Conservation (phyloP, 2,113 vertebrate genomes). For the Xenopus tropicalis region DNA sequence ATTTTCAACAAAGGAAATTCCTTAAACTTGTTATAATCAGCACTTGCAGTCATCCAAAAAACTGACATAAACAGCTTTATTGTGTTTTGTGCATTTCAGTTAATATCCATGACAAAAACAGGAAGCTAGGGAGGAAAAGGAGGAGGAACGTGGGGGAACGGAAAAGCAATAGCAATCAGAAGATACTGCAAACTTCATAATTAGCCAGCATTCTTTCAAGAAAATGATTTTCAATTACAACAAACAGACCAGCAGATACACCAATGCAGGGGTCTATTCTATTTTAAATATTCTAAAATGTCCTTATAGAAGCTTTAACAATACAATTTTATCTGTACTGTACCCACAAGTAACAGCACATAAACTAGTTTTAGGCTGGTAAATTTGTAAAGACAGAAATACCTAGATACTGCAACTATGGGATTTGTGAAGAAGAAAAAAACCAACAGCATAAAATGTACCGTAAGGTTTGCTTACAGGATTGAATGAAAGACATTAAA, state of each 20-base stretch:
- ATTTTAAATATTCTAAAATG: too few relatives aligned
- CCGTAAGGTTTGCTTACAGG: too few relatives aligned
- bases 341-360: too few relatives aligned
- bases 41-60: slow-evolving; percentile 80
- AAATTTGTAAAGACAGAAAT: too few relatives aligned
- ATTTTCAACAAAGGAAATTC: slow-evolving; percentile 85
- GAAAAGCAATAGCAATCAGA: slow-evolving; percentile 41
- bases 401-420: too few relatives aligned
- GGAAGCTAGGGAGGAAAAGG: slow-evolving; percentile 65
- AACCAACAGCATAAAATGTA: too few relatives aligned
- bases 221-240: slow-evolving; percentile 67
- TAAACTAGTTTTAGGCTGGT: too few relatives aligned
- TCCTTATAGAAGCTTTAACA: too few relatives aligned
- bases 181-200: slow-evolving; percentile 58
- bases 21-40: slow-evolving; percentile 86
- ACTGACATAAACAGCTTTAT: slow-evolving; percentile 82
- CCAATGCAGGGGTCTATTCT: too few relatives aligned
- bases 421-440: too few relatives aligned
- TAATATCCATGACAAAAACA: slow-evolving; percentile 79
- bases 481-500: not conserved
- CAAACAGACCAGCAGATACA: slow-evolving; percentile 56
- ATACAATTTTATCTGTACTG: too few relatives aligned
- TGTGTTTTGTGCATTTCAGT: slow-evolving; percentile 77
- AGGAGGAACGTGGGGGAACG: slow-evolving; percentile 47
- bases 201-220: slow-evolving; percentile 59